These are phyloP conservation scores for Dasypus novemcinctus DNA, from an alignment of 2,113 vertebrate species.

Conservation along the genomic window DNA sequence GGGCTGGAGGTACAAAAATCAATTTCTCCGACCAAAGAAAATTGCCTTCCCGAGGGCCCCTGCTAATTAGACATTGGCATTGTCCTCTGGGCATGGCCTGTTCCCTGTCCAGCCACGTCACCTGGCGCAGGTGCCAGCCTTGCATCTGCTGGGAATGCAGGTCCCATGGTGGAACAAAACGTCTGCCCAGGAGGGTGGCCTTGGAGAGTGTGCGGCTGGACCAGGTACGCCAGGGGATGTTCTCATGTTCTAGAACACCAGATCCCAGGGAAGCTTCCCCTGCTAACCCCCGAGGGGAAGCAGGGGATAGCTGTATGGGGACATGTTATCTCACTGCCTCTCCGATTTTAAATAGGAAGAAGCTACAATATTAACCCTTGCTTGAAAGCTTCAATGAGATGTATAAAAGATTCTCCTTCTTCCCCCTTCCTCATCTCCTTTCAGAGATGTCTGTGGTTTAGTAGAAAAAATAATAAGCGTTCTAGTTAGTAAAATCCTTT, in stretches of 20 bases:
- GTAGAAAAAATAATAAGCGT: not conserved
- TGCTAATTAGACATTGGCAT: conserved; percentile 44
- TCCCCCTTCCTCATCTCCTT: not conserved
- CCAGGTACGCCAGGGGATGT: not conserved
- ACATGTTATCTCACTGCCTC: not conserved
- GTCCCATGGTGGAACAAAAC: not conserved
- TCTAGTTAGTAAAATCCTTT: not conserved
- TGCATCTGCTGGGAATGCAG: not conserved
- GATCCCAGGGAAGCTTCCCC: not conserved
- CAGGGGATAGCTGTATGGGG: rapidly evolving
- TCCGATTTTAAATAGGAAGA: not conserved
- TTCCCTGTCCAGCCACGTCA: not conserved
- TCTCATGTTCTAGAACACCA: not conserved
- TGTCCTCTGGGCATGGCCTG: conserved; percentile 46
- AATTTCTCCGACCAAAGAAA: conserved; percentile 65
- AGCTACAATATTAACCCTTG: not conserved
- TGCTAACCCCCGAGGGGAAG: not conserved
- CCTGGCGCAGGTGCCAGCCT: not conserved
- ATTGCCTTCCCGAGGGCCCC: conserved; percentile 56
- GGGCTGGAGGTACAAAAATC: conserved; percentile 43
- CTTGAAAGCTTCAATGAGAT: not conserved
- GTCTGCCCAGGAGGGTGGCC: not conserved
- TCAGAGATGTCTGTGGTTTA: not conserved
- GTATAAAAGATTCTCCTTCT: not conserved
- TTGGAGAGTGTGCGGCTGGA: not conserved